Conservation (phyloP, 2,888 invertebrate species). For the Brachypterus glaber region DNA sequence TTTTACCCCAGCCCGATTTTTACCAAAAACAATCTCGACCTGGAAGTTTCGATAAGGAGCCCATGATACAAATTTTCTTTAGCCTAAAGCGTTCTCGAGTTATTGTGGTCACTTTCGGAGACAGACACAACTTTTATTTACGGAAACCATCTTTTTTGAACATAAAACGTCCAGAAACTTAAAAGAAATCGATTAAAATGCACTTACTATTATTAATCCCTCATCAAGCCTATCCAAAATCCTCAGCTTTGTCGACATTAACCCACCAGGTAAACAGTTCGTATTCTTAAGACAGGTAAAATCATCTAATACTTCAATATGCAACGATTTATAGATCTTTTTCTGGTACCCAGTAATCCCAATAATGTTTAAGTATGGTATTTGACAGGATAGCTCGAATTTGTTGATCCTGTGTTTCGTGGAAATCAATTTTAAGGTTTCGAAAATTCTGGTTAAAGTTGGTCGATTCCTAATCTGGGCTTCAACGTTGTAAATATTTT, state of each 20-base stretch:
- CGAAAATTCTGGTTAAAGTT: conserved; percentile 27
- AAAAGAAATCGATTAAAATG: no score
- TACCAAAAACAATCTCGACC: no score
- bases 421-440: conserved; percentile 25
- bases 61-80: no score
- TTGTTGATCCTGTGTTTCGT: conserved; percentile 25
- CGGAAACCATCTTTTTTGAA: no score
- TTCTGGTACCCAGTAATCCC: conserved; percentile 36
- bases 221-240: conserved; percentile 36
- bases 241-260: conserved; percentile 40
- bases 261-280: conserved; percentile 32
- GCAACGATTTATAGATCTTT: conserved; percentile 32
- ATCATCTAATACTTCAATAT: conserved; percentile 41
- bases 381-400: conserved; percentile 28
- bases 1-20: no score
- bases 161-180: no score
- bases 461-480: conserved; percentile 32
- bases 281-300: conserved; percentile 36
- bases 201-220: conserved; percentile 35
- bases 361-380: conserved; percentile 36
- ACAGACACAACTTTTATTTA: no score
- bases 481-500: conserved; percentile 21
- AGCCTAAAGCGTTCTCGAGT: no score
- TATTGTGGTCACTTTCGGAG: no score
- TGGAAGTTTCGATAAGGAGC: no score